These are phyloP conservation scores for Pungitius pungitius DNA, from an alignment of 2,113 vertebrate genomes.

Conservation along the genomic window DNA sequence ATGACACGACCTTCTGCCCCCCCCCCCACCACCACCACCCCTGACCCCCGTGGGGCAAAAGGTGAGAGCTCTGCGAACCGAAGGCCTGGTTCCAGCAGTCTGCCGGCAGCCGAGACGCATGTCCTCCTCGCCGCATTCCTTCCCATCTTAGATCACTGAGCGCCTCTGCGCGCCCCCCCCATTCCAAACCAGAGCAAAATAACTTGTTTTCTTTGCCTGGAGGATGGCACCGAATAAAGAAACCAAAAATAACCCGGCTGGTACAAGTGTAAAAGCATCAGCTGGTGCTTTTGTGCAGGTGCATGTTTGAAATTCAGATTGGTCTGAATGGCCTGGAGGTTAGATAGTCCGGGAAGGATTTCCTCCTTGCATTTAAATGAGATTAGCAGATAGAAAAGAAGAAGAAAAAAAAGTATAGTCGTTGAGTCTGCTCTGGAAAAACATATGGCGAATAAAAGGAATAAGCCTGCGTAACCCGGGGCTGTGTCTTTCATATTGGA, in stretches of 20 bases:
- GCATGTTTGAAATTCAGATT: constrained; percentile 58
- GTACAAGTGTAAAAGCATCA: constrained; percentile 46
- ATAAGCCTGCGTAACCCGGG: constrained; percentile 40
- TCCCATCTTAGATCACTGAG: constrained; percentile 75
- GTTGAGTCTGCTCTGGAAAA: constrained; percentile 39
- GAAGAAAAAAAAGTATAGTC: constrained; percentile 37
- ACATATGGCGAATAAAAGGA: constrained; percentile 46
- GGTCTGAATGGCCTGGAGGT: constrained; percentile 51
- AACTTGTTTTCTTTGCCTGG: constrained; percentile 28
- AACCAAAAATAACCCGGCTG: constrained; percentile 38
- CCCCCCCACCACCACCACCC: too few relatives aligned
- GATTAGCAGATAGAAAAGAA: neutral
- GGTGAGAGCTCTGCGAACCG: constrained; percentile 71
- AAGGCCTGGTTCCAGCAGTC: constrained; percentile 74
- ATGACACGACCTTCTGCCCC: constrained; percentile 56
- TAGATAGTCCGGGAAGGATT: constrained; percentile 62
- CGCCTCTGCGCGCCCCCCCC: constrained; percentile 35
- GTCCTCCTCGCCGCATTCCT: constrained; percentile 75
- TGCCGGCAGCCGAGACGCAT: constrained; percentile 68
- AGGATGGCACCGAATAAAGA: constrained; percentile 37
- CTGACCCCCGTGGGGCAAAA: constrained; percentile 62
- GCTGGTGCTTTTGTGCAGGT: constrained; percentile 58
- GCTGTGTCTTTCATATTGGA: constrained; percentile 47
- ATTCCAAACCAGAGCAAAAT: constrained; percentile 45
- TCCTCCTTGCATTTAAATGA: constrained; percentile 53